A percentile compares a stretch with the other conserved stretches of the same genome.
These are phyloP conservation scores for Tryphoninae sp. DNA, from an alignment of 2,888 invertebrate genomes.

Conservation along the genomic window DNA sequence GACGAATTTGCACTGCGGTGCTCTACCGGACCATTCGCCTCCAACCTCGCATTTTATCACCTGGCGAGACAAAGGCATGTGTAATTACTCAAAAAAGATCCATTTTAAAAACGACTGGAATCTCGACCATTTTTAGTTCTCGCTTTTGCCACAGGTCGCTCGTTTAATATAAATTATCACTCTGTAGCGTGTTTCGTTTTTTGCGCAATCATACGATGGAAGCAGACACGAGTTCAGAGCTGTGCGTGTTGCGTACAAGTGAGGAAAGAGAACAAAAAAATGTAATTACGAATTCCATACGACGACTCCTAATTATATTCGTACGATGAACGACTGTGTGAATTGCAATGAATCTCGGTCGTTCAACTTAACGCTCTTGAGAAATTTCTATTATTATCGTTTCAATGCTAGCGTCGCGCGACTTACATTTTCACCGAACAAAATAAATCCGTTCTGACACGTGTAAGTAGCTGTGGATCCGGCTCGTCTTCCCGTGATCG, in stretches of 20 bases:
- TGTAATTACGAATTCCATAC: constrained; percentile 31
- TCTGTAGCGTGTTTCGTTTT: neutral
- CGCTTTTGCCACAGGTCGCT: constrained; percentile 1
- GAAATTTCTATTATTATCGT: constrained; percentile 3
- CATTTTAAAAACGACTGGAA: neutral
- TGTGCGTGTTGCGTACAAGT: neutral
- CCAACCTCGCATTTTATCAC: constrained; percentile 92
- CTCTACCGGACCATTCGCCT: constrained; percentile 91
- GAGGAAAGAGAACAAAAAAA: constrained; percentile 15
- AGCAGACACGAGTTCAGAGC: neutral
- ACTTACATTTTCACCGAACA: constrained; percentile 91
- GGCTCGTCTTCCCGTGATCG: constrained; percentile 88
- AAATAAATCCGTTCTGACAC: constrained; percentile 92
- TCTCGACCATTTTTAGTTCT: constrained; percentile 2
- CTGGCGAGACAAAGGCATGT: constrained; percentile 79
- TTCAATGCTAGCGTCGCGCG: constrained; percentile 20
- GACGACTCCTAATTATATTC: constrained; percentile 32
- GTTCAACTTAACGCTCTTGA: constrained; percentile 7
- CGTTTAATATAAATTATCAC: constrained; percentile 31
- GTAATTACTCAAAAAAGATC: neutral
- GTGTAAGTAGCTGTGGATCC: constrained; percentile 91
- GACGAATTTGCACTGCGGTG: constrained; percentile 92
- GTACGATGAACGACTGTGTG: neutral
- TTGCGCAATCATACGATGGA: constrained; percentile 19
- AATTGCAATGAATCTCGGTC: constrained; percentile 37